Percentiles rank a stretch among this genome's conserved stretches.
Evolutionary conservation across 2,113 vertebrate species (phyloP).

Genomic region (Myodes glareolus): DNA sequence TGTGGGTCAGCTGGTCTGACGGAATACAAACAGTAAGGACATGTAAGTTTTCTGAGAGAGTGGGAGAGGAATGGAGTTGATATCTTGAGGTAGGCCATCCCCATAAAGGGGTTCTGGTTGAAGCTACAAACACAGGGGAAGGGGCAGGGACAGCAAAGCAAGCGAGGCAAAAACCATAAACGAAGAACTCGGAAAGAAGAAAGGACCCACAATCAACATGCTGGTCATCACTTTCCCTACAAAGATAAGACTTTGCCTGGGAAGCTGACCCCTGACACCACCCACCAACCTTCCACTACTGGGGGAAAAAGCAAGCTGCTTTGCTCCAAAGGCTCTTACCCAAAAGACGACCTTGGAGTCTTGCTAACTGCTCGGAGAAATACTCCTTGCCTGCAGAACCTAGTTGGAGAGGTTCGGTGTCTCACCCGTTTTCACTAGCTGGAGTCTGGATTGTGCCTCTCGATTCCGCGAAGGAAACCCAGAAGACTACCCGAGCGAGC

Average conservation of each 20-base stretch:
- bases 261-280: background rate
- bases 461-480: background rate
- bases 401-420: background rate
- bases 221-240: background rate
- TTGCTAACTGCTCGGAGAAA: background rate
- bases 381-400: constrained; percentile 55
- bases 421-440: background rate
- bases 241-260: background rate
- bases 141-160: background rate
- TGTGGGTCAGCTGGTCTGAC: background rate
- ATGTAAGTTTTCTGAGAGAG: background rate
- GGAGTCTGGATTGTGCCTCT: background rate
- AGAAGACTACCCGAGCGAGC: background rate
- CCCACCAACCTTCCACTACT: background rate
- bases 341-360: background rate
- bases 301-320: background rate
- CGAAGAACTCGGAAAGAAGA: background rate
- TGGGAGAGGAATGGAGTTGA: background rate
- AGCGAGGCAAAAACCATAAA: background rate
- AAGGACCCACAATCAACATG: background rate
- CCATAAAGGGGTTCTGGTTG: background rate
- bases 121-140: background rate
- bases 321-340: background rate
- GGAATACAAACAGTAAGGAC: background rate
- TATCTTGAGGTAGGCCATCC: background rate